Evolutionary conservation across 2,888 invertebrate species (phyloP).

Genomic region (Caenorhabditis uteleia): DNA sequence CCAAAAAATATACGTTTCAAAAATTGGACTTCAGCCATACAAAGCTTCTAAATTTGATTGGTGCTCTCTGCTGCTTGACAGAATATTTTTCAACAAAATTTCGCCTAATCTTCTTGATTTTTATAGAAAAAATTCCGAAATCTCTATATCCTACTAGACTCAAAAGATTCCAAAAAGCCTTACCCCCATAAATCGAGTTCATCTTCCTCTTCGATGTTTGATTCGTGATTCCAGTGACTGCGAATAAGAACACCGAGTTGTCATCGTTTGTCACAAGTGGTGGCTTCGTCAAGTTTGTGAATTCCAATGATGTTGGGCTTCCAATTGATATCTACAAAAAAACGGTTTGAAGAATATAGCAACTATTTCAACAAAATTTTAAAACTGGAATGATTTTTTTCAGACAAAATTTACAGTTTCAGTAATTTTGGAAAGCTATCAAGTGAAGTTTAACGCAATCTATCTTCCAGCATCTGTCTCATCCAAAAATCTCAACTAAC

Average conservation of each 20-base stretch:
- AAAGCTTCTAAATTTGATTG: too few relatives aligned
- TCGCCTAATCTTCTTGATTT: too few relatives aligned
- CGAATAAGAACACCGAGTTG: slow-evolving; percentile 4
- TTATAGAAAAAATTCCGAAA: too few relatives aligned
- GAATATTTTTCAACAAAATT: too few relatives aligned
- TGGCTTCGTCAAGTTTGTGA: slow-evolving; percentile 1
- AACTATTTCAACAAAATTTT: too few relatives aligned
- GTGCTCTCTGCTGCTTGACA: too few relatives aligned
- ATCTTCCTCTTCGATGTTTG: slow-evolving; percentile 11
- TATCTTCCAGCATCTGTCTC: not conserved
- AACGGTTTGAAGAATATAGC: too few relatives aligned
- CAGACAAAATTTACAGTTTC: not conserved
- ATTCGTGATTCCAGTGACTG: slow-evolving; percentile 21
- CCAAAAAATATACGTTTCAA: too few relatives aligned
- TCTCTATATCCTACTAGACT: too few relatives aligned
- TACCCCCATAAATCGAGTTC: slow-evolving; percentile 27
- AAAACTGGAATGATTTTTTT: not conserved
- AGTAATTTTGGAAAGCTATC: not conserved
- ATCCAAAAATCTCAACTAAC: not conserved
- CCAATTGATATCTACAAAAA: slow-evolving; percentile 6
- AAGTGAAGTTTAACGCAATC: not conserved
- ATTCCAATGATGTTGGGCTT: slow-evolving; percentile 14
- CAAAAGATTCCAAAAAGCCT: too few relatives aligned
- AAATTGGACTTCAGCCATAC: too few relatives aligned
- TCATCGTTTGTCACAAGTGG: slow-evolving; percentile 21